A percentile compares a stretch with the other conserved stretches of the same genome.
These are phyloP conservation scores for Conus canariensis DNA, from an alignment of 2,888 invertebrate genomes.

Conservation along the genomic window DNA sequence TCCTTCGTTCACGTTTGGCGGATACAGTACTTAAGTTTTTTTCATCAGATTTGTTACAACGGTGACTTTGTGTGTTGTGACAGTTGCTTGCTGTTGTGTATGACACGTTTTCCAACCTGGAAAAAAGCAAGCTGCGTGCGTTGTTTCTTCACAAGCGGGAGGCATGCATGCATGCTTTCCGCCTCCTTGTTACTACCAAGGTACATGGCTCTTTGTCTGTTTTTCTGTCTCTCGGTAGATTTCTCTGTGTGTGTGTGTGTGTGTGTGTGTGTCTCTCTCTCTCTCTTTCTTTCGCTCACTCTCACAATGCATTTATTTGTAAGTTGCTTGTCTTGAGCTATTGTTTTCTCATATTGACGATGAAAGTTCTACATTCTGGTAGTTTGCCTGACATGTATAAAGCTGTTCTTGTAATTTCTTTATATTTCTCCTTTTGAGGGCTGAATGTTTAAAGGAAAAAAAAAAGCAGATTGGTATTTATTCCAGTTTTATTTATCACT, in stretches of 20 bases:
- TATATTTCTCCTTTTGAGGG: background rate
- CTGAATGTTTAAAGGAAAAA: too few relatives aligned
- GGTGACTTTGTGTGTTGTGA: background rate
- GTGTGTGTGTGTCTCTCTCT: background rate
- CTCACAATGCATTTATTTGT: too few relatives aligned
- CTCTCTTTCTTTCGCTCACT: background rate
- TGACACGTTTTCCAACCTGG: slow-evolving; percentile 91
- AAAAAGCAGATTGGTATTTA: too few relatives aligned
- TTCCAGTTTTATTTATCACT: background rate
- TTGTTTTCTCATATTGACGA: too few relatives aligned
- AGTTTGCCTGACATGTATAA: too few relatives aligned
- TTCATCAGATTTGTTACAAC: too few relatives aligned
- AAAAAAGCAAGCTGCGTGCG: slow-evolving; percentile 91
- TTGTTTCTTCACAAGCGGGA: slow-evolving; percentile 89
- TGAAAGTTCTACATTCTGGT: too few relatives aligned
- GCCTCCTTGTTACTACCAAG: slow-evolving; percentile 88
- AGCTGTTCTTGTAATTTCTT: background rate
- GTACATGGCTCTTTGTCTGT: slow-evolving; percentile 58
- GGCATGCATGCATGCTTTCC: slow-evolving; percentile 90
- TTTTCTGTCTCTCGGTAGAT: background rate
- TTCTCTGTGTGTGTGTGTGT: background rate
- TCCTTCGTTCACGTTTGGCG: too few relatives aligned
- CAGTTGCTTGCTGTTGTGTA: slow-evolving; percentile 94
- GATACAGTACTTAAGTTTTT: too few relatives aligned
- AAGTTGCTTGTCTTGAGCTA: too few relatives aligned